Base-by-base conservation (phyloP, 1,140 invertebrate genomes). In the Anastatus disparis region DNA sequence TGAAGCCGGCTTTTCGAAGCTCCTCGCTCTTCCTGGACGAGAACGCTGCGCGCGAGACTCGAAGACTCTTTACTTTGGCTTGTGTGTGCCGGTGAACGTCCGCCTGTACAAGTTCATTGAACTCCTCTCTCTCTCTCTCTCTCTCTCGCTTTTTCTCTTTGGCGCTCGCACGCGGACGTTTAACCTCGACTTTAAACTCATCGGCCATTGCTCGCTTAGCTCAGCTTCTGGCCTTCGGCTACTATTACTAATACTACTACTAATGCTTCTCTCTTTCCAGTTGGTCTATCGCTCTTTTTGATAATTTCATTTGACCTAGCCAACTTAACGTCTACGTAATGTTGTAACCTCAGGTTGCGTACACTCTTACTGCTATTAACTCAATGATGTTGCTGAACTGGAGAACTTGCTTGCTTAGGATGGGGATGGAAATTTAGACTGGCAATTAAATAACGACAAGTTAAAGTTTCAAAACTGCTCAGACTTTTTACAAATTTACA, bases 1-100 rank as follows among this genome's bases (percentile, higher is more conserved):
- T n/a, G n/a, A n/a, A n/a, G n/a, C n/a, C n/a, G n/a, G n/a, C n/a
- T n/a, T n/a, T n/a, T n/a, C n/a, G n/a, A n/a, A n/a, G n/a, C n/a
- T 48, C n/a, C 20, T 55, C 63, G 63, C 68, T 61, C 31, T 35
- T 72, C 64, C 46, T 64, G 42, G 72, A 29, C 68, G 68, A 70
- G 50, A 69, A 76, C 75, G 79, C 31, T 6, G 4, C 31, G 10
- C 31, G 10, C 4, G 31, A 35, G 31, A 35, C 4, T 4, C 4
- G 31, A 10, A 35, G 31, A 10, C 31, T 6, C 31, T 35, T 10
- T 4, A 10, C 31, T 35, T n/a, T 10, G 31, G 31, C 31, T 35
- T 10, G 31, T 10, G 4, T 78, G 71, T 48, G 75, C 77, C 82
- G 84, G 83, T 85, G 83, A 85, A 85, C 80, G 84, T 85, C 82